Percentiles rank a stretch among this genome's conserved stretches.
Conservation (phyloP, 2,888 invertebrate species). For the Smittia aterrima region DNA sequence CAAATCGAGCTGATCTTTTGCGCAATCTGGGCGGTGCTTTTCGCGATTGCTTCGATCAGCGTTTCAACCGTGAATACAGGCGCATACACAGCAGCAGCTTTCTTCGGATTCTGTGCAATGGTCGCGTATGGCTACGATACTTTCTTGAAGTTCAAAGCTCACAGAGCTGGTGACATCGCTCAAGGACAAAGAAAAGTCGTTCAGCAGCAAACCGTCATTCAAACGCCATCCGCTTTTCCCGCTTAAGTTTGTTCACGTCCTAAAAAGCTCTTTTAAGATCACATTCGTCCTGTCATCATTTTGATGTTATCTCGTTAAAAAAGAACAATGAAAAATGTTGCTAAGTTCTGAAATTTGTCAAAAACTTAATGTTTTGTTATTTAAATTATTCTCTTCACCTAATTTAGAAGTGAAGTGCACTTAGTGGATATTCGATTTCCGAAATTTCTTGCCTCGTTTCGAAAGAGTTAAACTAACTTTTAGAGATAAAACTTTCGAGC, state of each 20-base stretch:
- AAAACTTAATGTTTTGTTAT: background rate
- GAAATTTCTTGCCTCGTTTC: no score
- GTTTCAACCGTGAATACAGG: slow-evolving; percentile 62
- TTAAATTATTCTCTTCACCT: background rate
- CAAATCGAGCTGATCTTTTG: slow-evolving; percentile 77
- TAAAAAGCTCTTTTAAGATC: background rate
- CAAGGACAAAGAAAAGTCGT: slow-evolving; percentile 59
- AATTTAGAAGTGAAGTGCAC: background rate
- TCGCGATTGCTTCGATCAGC: slow-evolving; percentile 71
- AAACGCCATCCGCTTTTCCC: slow-evolving; percentile 35
- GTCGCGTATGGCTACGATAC: slow-evolving; percentile 75
- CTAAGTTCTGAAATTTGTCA: no score
- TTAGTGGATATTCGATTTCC: background rate
- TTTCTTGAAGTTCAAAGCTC: slow-evolving; percentile 71
- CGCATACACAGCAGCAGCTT: slow-evolving; percentile 65
- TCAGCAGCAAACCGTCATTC: slow-evolving; percentile 19
- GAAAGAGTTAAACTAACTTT: no score
- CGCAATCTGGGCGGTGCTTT: slow-evolving; percentile 69
- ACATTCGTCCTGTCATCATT: background rate
- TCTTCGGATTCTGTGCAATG: slow-evolving; percentile 84
- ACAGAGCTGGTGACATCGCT: slow-evolving; percentile 66
- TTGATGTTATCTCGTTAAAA: slow-evolving; percentile 12
- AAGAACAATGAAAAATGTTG: background rate
- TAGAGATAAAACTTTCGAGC: no score
- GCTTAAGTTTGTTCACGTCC: slow-evolving; percentile 29